Conservation (phyloP, 2,888 invertebrate genomes). For the Thalpophila matura region DNA sequence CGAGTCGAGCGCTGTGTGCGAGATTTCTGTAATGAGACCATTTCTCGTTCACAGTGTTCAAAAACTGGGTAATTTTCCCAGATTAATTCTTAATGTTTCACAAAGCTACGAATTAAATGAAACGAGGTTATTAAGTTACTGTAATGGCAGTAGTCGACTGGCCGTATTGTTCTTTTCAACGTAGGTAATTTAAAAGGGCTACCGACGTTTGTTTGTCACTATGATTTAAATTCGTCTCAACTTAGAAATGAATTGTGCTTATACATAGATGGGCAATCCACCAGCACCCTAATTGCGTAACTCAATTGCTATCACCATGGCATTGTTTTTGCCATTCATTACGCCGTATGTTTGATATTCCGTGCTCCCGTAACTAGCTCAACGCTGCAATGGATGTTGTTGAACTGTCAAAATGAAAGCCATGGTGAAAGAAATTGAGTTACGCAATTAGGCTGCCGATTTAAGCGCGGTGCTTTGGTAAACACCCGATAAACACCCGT, state of each 20-base stretch:
- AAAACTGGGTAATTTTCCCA: constrained; percentile 51
- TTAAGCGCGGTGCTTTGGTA: too few species aligned
- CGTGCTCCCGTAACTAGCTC: too few species aligned
- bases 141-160: constrained; percentile 29
- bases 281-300: too few species aligned
- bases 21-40: constrained; percentile 45
- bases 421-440: too few species aligned
- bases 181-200: constrained; percentile 20
- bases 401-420: too few species aligned
- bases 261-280: too few species aligned
- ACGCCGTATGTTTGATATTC: too few species aligned
- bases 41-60: constrained; percentile 49
- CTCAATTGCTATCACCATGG: too few species aligned
- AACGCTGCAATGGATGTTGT: too few species aligned
- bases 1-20: constrained; percentile 38
- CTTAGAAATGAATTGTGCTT: constrained; percentile 17
- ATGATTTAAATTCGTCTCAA: constrained; percentile 20
- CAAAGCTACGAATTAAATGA: constrained; percentile 47
- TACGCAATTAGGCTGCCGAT: too few species aligned
- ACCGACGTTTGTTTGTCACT: constrained; percentile 8
- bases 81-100: constrained; percentile 57
- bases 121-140: constrained; percentile 54
- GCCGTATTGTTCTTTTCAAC: constrained; percentile 29
- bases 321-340: too few species aligned
- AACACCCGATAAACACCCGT: too few species aligned